A percentile compares a stretch with the other conserved stretches of the same genome.
Conservation (phyloP, 2,888 invertebrate genomes). For the Parelbella ahira region DNA sequence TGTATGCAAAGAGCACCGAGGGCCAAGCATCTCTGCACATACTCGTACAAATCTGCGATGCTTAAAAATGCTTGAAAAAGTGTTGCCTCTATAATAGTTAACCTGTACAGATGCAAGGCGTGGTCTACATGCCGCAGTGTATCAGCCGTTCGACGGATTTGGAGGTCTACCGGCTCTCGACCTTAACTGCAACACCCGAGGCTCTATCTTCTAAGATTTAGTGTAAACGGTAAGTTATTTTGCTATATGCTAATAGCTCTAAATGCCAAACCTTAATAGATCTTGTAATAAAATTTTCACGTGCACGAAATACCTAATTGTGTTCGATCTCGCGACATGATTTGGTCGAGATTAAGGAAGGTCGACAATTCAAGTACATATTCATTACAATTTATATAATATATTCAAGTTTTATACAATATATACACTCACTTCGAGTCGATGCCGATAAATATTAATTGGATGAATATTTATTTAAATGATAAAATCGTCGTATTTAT, state of each 20-base stretch:
- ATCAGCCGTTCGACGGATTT: conserved; percentile 35
- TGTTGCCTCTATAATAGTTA: conserved; percentile 13
- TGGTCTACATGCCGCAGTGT: conserved; percentile 32
- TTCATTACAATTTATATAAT: too few species aligned
- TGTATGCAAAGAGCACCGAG: too few species aligned
- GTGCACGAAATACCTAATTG: too few species aligned
- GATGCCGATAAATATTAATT: too few species aligned
- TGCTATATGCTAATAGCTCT: conserved; percentile 12
- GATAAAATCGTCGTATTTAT: too few species aligned
- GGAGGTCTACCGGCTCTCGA: conserved; percentile 37
- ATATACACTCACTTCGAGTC: too few species aligned
- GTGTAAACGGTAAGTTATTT: conserved; percentile 14
- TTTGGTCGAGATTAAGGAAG: background rate
- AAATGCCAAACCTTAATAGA: conserved; percentile 19
- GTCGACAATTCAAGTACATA: too few species aligned
- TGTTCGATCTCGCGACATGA: background rate
- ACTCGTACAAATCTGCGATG: too few species aligned
- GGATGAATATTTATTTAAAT: too few species aligned
- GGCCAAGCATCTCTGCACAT: too few species aligned
- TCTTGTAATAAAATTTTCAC: too few species aligned
- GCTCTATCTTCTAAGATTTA: conserved; percentile 10
- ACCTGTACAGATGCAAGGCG: conserved; percentile 36
- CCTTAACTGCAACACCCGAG: conserved; percentile 23
- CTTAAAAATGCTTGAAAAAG: background rate
- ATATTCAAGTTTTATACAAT: too few species aligned